Evolutionary conservation across 2,888 invertebrate species (phyloP), one percentile per base, ranked within the genome.

Genomic region (Andricus curvator): DNA sequence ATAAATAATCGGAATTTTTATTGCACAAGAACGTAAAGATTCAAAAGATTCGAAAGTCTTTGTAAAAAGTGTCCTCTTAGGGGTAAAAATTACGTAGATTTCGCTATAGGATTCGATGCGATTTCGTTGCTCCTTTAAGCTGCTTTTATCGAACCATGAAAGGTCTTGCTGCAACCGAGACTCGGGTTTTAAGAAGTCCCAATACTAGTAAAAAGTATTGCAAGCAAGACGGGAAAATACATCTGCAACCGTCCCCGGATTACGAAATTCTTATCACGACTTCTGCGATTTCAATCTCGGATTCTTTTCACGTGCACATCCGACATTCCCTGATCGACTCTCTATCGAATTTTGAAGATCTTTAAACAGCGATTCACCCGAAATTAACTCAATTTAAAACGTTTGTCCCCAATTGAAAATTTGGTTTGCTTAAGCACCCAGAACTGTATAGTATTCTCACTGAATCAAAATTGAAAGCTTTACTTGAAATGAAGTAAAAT

Each of bases 251-350:
- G 76, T 41, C 60, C 44, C 33, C 22, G 48, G 65, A 76, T 51
- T 25, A 29, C 51, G 70, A 51, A 70, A 70, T 70, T 70, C 70
- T 70, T 70, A 70, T 48, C 70, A 70, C 70, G 70, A 70, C 70
- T 70, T 29, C 25, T 8, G 77, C 41, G 67, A 68, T 67, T 67
- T 77, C 68, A 80, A 80, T 77, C 62, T 37, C 29, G 33, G 64
- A 68, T 64, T 80, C 77, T 65, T 56, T 64, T 77, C 77, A 56
- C 66, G 76, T 74, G 76, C 76, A 62, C 56, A 66, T 66, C 51
- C 77, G 77, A 80, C 67, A 77, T 80, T 70, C 48, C 25, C 20
- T 48, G 68, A 70, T 48, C 22, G 44, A 60, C 65, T 76, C 56
- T 44, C 65, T 76, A 65, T 56, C 64, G 44, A 41, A 22, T n/a